Evolutionary conservation across 2,888 invertebrate species (phyloP).

Genomic region (Dioctria linearis): DNA sequence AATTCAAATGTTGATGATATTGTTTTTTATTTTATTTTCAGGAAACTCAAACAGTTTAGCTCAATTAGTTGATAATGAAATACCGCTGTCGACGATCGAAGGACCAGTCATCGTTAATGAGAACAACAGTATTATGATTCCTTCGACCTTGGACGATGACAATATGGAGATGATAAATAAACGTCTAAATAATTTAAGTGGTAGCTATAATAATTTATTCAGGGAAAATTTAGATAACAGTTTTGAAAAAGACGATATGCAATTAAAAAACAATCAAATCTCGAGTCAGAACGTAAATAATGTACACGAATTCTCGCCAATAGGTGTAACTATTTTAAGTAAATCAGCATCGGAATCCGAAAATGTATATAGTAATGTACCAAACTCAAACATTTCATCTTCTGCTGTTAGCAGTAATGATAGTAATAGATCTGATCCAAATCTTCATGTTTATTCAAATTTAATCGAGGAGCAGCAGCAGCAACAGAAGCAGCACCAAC

Average conservation of each 20-base stretch:
- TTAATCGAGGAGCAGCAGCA: constrained; percentile 66
- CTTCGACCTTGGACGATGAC: constrained; percentile 64
- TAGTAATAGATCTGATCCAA: constrained; percentile 63
- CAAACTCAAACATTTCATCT: constrained; percentile 61
- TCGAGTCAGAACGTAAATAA: constrained; percentile 12
- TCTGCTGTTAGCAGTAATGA: constrained; percentile 55
- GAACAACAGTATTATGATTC: constrained; percentile 31
- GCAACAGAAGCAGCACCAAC: too few relatives aligned
- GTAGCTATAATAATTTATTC: constrained; percentile 70
- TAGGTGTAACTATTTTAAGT: constrained; percentile 30
- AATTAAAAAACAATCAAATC: constrained; percentile 42
- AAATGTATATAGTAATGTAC: constrained; percentile 71
- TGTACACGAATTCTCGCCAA: constrained; percentile 39
- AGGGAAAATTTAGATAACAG: constrained; percentile 66
- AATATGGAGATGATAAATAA: constrained; percentile 66
- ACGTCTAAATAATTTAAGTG: constrained; percentile 65
- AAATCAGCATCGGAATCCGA: constrained; percentile 68
- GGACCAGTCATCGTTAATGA: constrained; percentile 62
- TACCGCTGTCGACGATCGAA: constrained; percentile 74
- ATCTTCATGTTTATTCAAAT: constrained; percentile 70
- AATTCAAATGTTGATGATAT: constrained; percentile 35
- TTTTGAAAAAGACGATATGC: constrained; percentile 53
- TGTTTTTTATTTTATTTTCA: constrained; percentile 64
- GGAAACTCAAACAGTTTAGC: constrained; percentile 79
- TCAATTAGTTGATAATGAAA: constrained; percentile 77